These are phyloP conservation scores for Hydrophis major DNA, from an alignment of 2,797 vertebrate species.

Conservation along the genomic window DNA sequence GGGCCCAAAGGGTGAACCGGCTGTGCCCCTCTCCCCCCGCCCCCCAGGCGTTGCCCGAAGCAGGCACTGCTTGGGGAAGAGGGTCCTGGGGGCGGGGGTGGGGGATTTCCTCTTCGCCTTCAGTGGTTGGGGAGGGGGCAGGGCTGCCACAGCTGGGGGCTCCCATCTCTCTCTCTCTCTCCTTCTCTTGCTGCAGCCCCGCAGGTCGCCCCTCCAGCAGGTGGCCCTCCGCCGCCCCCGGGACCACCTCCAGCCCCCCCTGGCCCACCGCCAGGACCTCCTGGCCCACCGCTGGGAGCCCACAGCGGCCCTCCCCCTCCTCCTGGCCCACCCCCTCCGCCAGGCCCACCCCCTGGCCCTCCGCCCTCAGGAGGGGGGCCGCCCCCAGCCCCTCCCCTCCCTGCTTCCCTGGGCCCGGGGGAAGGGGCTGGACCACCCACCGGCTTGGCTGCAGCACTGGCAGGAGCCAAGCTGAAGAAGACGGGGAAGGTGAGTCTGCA, in stretches of 20 bases:
- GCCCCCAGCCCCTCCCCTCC: constrained; percentile 81
- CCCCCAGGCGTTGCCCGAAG: not conserved
- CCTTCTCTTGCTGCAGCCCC: constrained; percentile 36
- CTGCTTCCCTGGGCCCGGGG: constrained; percentile 60
- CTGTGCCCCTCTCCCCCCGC: not conserved
- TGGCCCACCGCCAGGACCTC: constrained; percentile 75
- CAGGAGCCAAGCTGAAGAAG: constrained; percentile 83
- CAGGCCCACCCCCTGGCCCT: constrained; percentile 48
- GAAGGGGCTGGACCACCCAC: constrained; percentile 54
- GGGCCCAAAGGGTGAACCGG: not conserved
- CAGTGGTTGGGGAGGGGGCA: not conserved
- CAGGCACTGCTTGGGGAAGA: not conserved
- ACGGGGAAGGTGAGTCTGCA: constrained; percentile 71
- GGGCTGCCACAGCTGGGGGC: not conserved
- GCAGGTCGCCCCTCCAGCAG: constrained; percentile 41
- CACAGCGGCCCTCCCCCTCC: constrained; percentile 66
- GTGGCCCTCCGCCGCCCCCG: constrained; percentile 67
- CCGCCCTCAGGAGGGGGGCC: constrained; percentile 56
- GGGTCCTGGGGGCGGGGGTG: not conserved
- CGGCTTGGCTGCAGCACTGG: constrained; percentile 77
- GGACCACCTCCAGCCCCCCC: constrained; percentile 62
- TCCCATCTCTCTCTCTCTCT: rapidly evolving
- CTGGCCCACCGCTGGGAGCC: constrained; percentile 69
- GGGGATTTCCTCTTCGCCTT: not conserved
- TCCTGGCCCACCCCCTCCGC: constrained; percentile 55